Base-by-base conservation (phyloP, 1,140 invertebrate genomes). In the Platyura marginata region DNA sequence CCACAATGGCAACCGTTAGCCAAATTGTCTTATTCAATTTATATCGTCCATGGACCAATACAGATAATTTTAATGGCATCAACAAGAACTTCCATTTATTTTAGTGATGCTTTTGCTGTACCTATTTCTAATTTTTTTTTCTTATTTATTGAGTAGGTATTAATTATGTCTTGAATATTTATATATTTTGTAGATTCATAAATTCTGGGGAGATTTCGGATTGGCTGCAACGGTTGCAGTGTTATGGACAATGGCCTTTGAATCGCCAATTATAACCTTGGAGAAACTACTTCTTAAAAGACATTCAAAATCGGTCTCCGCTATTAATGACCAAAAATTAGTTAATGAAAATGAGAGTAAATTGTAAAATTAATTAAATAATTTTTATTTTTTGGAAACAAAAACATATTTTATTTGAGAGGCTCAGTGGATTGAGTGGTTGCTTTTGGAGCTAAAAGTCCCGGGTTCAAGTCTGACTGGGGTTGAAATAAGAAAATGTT, bases 1-100 rank as follows among this genome's bases (percentile, higher is more conserved):
- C 47, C 52, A 1, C 45, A 69, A 16, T 71, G 67, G 66, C 68
- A 71, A 50, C 48, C 70, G 0, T 49, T 66, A 0, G 59, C 62
- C 10, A 57, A 57, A 25, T 48, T 71, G 2, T 66, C 67, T 0
- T 71, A 67, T 45, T 65, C 59, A 3, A 67, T 67, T 49, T 71
- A 70, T 47, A 42, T 71, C 2, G 56, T 65, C 40, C 69, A 71
- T 46, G 53, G 57, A 1, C 47, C 56, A 4, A 39, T 68, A 11
- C 35, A 39, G 23, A 23, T 23, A 20, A 3, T 40, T 3, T 22
- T 23, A 11, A 23, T 16, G 21, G 38, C 21, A 10, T 5, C 38
- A 5, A 22, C 21, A 2, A 22, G 21, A 23, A 15, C 21, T 23
- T 13, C 38, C 21, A 9, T 21, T 11, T 11, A 21, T 40, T 40